Evolutionary conservation across 1,140 invertebrate genomes (phyloP), one percentile per base, ranked within the genome.

Genomic region (Sinella curviseta): DNA sequence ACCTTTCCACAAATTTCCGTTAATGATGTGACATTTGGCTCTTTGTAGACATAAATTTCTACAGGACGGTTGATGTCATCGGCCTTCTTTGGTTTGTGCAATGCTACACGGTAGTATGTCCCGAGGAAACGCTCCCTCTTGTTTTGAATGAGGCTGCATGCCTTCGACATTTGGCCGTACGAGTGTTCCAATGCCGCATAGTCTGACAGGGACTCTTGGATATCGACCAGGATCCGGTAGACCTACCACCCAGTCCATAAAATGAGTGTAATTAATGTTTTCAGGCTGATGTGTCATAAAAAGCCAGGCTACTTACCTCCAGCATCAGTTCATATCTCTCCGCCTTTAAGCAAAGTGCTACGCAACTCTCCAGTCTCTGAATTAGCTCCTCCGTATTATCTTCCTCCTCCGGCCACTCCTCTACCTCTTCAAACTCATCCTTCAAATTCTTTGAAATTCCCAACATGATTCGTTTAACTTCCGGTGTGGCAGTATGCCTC

Each of bases 251-350:
- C 39, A 76, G 17, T 12, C 54, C 39, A 33, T 39, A 31, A 67
- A n/a, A 74, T 60, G 28, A 24, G 33, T 26, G 55, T 75, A 0
- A 67, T 12, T 34, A 36, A n/a, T n/a, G n/a, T n/a, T n/a, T n/a
- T n/a, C n/a, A n/a, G n/a, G n/a, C 33, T 57, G 12, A 16, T 39
- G 75, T 54, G 36, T 36, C 26, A 30, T 8, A 34, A 17, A 65
- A 24, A 77, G 33, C 16, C 26, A 65, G 16, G 8, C 8, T 54
- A 31, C 33, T 30, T 79, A 83, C 82, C 78, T 84, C 83, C 31
- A 84, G 39, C 83, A 84, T 84, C 3, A 84, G 67, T 70, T 84
- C 83, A 74, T 84, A 84, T 34, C 83, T 30, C 57, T 84, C 81
- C 28, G 83, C 65, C 35, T 82, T 82, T 55, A 82, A 78, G 33